Evolutionary conservation across 2,797 vertebrate genomes (phyloP).

Genomic region (Luscinia megarhynchos): DNA sequence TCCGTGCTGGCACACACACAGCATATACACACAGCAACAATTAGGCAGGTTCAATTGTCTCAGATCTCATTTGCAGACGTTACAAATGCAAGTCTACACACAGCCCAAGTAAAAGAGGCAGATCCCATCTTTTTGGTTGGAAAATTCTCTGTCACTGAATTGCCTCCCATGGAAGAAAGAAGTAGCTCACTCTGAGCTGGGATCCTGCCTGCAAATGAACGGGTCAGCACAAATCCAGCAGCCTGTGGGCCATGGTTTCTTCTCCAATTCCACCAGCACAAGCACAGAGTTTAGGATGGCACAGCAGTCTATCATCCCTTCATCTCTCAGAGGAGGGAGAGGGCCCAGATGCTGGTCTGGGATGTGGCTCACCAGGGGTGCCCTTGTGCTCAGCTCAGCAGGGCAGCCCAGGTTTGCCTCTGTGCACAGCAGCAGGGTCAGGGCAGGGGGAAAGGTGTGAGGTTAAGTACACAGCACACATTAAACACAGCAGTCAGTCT

Average conservation of each 20-base stretch:
- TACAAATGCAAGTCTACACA: conserved; percentile 21
- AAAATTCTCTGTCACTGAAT: conserved; percentile 10
- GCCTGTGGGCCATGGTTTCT: rapidly evolving
- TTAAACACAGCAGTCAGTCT: background rate
- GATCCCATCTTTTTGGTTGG: background rate
- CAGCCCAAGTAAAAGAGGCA: background rate
- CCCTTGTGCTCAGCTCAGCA: background rate
- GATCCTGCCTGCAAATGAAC: background rate
- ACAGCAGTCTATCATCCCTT: background rate
- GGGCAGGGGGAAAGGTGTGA: background rate
- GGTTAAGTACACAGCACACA: background rate
- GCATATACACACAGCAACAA: background rate
- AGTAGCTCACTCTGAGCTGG: background rate
- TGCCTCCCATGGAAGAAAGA: background rate
- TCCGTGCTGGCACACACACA: background rate
- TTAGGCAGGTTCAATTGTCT: conserved; percentile 32
- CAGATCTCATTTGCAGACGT: background rate
- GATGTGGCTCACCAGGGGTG: too few relatives aligned
- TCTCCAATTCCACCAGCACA: background rate
- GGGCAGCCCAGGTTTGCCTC: background rate
- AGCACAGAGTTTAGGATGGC: background rate
- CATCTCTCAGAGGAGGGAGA: background rate
- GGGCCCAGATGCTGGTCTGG: background rate
- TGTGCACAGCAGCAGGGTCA: background rate
- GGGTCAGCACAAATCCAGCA: background rate